A percentile compares a stretch with the other conserved stretches of the same genome.
phyloP scores from a whole-genome alignment of 2,113 vertebrate genomes.

The Trogon melanurus region DNA sequence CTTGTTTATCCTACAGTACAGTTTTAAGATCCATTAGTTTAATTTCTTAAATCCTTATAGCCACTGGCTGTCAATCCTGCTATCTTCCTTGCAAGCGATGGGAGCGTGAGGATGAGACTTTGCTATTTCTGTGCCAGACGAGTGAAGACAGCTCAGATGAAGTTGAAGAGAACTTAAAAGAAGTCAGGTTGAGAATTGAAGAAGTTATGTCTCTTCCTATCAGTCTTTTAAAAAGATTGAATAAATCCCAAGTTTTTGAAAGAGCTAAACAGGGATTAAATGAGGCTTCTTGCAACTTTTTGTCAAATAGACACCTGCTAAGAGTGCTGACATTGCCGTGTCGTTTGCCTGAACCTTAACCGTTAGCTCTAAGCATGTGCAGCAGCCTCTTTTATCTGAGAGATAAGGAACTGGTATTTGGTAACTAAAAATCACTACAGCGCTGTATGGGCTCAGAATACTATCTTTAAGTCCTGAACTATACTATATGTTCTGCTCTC shows the following conservation, averaged over 20 bases:
- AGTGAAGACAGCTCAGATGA: not conserved
- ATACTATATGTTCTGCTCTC: slow-evolving; percentile 43
- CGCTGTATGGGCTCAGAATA: not conserved
- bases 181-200: not conserved
- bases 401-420: not conserved
- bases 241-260: not conserved
- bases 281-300: not conserved
- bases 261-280: not conserved
- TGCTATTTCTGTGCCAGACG: not conserved
- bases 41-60: not conserved
- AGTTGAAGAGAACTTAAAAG: not conserved
- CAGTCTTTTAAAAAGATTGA: not conserved
- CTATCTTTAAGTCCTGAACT: slow-evolving; percentile 37
- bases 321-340: not conserved
- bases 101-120: not conserved
- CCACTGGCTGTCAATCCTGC: not conserved
- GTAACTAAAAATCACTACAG: not conserved
- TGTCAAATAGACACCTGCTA: not conserved
- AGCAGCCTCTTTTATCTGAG: not conserved
- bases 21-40: not conserved
- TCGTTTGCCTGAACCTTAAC: slow-evolving; percentile 14
- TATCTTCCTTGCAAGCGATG: not conserved
- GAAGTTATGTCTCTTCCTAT: not conserved
- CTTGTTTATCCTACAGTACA: not conserved
- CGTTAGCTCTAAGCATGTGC: not conserved